Percentiles rank a stretch among this genome's conserved stretches.
Evolutionary conservation across 2,797 vertebrate genomes (phyloP).

Genomic region (Hippoglossus hippoglossus): DNA sequence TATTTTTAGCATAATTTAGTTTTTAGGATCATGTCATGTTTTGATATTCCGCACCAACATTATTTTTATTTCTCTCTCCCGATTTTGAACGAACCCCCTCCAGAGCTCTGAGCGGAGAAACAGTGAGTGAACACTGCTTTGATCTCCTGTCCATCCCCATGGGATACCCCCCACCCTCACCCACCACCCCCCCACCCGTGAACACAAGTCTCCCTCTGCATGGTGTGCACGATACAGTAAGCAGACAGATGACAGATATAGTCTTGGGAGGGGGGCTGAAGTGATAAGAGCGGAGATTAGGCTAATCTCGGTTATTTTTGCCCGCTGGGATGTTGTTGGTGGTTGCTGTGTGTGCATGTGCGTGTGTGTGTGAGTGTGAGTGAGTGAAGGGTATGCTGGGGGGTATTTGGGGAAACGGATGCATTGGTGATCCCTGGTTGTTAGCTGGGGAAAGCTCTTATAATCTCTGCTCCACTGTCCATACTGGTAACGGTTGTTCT

Average conservation of each 20-base stretch:
- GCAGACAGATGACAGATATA: conserved; percentile 73
- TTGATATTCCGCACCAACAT: conserved; percentile 2
- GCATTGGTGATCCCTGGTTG: conserved; percentile 33
- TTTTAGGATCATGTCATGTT: conserved; percentile 26
- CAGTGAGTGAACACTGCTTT: conserved; percentile 26
- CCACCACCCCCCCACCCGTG: conserved; percentile 56
- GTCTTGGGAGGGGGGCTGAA: conserved; percentile 69
- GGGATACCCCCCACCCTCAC: conserved; percentile 57
- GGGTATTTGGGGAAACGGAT: not conserved
- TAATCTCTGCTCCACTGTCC: conserved; percentile 13
- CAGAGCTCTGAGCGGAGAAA: conserved; percentile 12
- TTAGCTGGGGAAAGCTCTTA: conserved; percentile 19
- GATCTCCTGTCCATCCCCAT: conserved; percentile 30
- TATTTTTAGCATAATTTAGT: conserved; percentile 26
- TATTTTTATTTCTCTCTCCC: not conserved
- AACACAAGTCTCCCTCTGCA: conserved; percentile 41
- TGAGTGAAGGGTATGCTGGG: conserved; percentile 5
- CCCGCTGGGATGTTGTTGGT: conserved; percentile 50
- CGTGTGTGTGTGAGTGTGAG: too few species aligned
- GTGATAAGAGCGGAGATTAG: conserved; percentile 86
- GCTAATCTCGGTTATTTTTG: conserved; percentile 90
- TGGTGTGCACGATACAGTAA: conserved; percentile 67
- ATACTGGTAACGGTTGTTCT: not conserved
- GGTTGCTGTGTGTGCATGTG: conserved; percentile 20
- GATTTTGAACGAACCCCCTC: conserved; percentile 22